These are phyloP conservation scores for Eclectus roratus DNA, from an alignment of 2,113 vertebrate species.

Conservation along the genomic window DNA sequence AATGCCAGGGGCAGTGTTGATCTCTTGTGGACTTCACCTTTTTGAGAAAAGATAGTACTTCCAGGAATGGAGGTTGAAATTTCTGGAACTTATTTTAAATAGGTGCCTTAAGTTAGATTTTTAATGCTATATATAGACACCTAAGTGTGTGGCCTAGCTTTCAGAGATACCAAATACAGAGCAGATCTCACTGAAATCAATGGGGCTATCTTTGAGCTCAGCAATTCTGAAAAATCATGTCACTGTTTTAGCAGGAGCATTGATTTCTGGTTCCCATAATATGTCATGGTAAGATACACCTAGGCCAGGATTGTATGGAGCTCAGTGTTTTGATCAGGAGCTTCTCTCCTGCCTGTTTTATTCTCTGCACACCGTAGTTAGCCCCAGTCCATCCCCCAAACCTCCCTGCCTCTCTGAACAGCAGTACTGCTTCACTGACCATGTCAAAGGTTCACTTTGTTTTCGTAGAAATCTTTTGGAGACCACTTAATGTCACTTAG, in stretches of 20 bases:
- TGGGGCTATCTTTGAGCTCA: background rate
- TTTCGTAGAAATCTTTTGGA: constrained; percentile 9
- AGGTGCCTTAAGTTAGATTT: background rate
- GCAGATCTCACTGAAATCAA: background rate
- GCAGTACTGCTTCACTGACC: background rate
- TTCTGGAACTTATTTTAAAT: background rate
- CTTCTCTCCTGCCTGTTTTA: background rate
- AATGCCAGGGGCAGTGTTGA: background rate
- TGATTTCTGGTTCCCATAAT: background rate
- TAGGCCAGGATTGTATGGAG: background rate
- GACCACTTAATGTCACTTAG: background rate
- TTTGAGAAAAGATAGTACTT: background rate
- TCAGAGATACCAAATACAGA: background rate
- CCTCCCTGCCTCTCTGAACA: background rate
- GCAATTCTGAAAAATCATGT: background rate
- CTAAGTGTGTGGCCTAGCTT: background rate
- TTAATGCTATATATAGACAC: background rate
- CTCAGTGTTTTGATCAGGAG: background rate
- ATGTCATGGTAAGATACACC: background rate
- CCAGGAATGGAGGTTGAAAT: background rate
- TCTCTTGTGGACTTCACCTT: background rate
- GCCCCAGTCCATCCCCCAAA: background rate
- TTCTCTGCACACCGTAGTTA: rapidly evolving
- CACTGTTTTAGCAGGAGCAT: background rate
- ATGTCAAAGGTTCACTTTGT: background rate